phyloP scores from a whole-genome alignment of 1,140 invertebrate genomes.

The Macrobrachium nipponense region DNA sequence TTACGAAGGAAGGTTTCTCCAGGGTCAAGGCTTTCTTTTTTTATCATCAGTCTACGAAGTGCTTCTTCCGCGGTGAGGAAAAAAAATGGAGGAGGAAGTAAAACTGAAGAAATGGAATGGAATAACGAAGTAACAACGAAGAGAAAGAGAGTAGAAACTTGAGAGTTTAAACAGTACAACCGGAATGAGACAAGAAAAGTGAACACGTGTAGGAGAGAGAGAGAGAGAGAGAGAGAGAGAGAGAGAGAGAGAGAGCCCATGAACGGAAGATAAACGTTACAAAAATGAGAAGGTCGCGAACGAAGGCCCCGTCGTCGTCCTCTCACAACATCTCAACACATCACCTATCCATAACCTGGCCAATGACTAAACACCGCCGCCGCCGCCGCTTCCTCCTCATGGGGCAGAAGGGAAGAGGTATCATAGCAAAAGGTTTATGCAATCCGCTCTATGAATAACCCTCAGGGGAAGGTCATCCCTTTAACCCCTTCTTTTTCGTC shows the following conservation, averaged over 20 bases:
- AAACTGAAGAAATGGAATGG: background rate
- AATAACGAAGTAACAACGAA: background rate
- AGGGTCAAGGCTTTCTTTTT: too few species aligned
- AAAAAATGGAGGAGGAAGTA: background rate
- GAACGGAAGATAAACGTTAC: background rate
- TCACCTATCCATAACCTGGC: too few species aligned
- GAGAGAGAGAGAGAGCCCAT: background rate
- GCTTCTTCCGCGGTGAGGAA: background rate
- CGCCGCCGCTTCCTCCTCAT: too few species aligned
- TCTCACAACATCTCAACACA: too few species aligned
- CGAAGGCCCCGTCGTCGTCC: too few species aligned
- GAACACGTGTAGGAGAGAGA: background rate
- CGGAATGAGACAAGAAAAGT: background rate
- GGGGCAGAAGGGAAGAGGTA: too few species aligned
- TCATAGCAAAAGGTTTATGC: too few species aligned
- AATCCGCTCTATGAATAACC: too few species aligned
- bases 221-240: background rate
- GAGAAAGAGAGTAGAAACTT: background rate
- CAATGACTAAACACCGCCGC: too few species aligned
- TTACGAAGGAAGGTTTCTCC: too few species aligned
- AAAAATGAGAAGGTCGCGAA: constrained; percentile 1
- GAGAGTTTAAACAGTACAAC: background rate
- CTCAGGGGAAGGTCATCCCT: too few species aligned
- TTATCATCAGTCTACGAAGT: background rate
- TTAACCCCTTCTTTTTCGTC: too few species aligned